Evolutionary conservation across 2,797 vertebrate species (phyloP).

Genomic region (Mormyrus proboscirostris): DNA sequence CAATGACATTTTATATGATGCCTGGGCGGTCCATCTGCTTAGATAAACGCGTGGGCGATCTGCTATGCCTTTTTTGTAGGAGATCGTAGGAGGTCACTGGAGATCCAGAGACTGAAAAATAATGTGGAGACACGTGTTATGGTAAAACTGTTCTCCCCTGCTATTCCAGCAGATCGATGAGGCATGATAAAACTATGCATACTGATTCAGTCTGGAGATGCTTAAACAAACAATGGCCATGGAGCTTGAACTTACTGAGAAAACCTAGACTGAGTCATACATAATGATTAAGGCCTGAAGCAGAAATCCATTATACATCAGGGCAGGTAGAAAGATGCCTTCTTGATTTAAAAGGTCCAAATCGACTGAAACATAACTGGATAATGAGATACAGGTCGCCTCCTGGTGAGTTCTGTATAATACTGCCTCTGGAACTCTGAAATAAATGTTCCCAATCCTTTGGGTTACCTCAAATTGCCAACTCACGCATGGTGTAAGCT

Average conservation of each 20-base stretch:
- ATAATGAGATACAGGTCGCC: background rate
- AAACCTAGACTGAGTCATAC: background rate
- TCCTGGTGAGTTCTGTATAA: background rate
- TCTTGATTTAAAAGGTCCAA: background rate
- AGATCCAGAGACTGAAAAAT: background rate
- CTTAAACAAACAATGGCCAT: background rate
- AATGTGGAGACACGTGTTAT: background rate
- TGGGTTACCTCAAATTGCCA: background rate
- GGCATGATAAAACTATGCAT: background rate
- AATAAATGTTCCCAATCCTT: background rate
- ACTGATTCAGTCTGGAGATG: background rate
- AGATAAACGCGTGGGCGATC: background rate
- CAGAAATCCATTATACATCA: background rate
- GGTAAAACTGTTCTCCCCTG: background rate
- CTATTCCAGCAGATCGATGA: background rate
- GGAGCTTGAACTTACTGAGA: background rate
- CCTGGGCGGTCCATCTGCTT: background rate
- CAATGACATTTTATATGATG: background rate
- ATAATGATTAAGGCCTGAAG: background rate
- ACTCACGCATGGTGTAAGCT: background rate
- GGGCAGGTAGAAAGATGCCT: background rate
- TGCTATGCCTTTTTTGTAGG: background rate
- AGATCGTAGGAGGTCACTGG: background rate
- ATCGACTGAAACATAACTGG: background rate
- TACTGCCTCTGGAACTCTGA: background rate